Base-by-base conservation (phyloP, 2,113 vertebrate species). In the Antechinus stuartii region DNA sequence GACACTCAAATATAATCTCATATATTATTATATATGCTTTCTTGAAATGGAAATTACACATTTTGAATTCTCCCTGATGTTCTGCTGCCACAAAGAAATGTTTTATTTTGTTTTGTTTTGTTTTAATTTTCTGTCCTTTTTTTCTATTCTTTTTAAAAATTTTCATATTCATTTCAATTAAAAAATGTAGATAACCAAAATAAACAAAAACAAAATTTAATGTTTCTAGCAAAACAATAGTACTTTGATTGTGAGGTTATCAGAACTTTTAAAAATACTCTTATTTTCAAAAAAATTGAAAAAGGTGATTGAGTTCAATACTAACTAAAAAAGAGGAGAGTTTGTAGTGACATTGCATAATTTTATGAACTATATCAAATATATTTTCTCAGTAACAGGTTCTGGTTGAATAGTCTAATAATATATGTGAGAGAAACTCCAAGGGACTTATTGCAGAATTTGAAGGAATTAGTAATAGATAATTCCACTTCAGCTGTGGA, bases 311-410 rank as follows among this genome's bases (percentile, higher is more conserved):
- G 84, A 97, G 95, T 97, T 96, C 96, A 95, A 92, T 95, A 97
- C 0, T 97, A 97, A 98, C 96, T 89, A 96, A 93, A 96, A 96
- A 68, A 84, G 97, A 96, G 93, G 90, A 96, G 96, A 95, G 95
- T 97, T 97, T 57, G 97, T 97, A 97, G 98, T 97, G 91, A 95
- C 94, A 97, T 92, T 96, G 55, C 96, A 96, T 96, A 93, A 96
- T 97, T 98, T 98, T 97, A 97, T 97, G 97, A 97, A 96, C 94
- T 97, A 91, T 96, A 53, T 93, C 91, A 95, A 97, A 97, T 93
- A 95, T 97, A 94, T 96, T 97, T 97, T 97, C 96, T 61, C 95
- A 98, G 96, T 96, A 96, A 89, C 25, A 92, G 50, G 53, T 92
- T 54, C 92, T 8, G 96, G n/a, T 95, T 97, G 96, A 97, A 93